Evolutionary conservation across 2,113 vertebrate genomes (phyloP), one percentile per base, ranked within the genome.

Genomic region (Arothron firmamentum): DNA sequence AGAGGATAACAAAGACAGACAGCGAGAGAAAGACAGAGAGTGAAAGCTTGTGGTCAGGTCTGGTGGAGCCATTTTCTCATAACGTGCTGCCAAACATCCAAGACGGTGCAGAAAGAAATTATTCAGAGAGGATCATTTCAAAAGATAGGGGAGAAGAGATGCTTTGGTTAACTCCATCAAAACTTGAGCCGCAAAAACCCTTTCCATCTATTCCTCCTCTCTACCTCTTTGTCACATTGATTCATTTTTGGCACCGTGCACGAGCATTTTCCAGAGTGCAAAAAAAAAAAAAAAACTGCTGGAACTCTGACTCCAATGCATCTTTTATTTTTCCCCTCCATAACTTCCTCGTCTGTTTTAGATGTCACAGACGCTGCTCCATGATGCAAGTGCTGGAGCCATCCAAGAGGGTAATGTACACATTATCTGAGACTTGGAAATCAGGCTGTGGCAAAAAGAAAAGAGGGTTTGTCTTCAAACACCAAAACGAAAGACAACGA

Each of bases 21-120:
- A 74, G 63, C 58, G 56, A 77, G 61, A 0, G 13, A 65, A 48
- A 67, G 56, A 66, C 48, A 67, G 72, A 63, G 46, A 73, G 65
- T 81, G 56, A 79, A 62, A 64, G 76, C 65, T 79, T 86, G 85
- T 60, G 88, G 86, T 88, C 17, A 55, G 49, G 63, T 86, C 89
- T 89, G 88, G 66, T 78, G 82, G 88, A 90, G 78, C 77, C 83
- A 88, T 90, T 88, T 89, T 80, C 80, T 86, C 72, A 74, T 87
- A 88, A 90, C 78, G 83, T 64, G 70, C 52, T 85, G 71, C 72
- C 86, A 79, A 74, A 81, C 72, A 57, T 80, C 78, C 76, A 78
- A 85, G 83, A 81, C 66, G 10, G 67, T 85, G 82, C 77, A 85
- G 77, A 86, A 82, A 80, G 75, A 83, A 69, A 81, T 88, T 76